Conservation (phyloP, 2,888 invertebrate genomes). For the Brenthis hecate region DNA sequence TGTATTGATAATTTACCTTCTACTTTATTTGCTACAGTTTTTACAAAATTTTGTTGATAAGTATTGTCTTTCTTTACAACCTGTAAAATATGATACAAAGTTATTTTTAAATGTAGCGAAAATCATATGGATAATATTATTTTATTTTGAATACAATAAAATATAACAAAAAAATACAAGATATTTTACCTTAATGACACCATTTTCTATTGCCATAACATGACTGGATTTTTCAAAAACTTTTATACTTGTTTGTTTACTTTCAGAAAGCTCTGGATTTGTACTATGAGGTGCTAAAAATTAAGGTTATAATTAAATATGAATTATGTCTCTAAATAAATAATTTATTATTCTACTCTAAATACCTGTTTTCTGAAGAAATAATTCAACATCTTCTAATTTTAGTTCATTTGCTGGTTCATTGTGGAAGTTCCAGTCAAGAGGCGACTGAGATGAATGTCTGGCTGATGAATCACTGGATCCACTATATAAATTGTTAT, state of each 20-base stretch:
- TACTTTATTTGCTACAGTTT: slow-evolving; percentile 2
- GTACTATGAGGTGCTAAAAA: slow-evolving; percentile 46
- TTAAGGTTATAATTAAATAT: not conserved
- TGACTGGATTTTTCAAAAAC: slow-evolving; percentile 58
- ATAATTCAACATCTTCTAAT: slow-evolving; percentile 72
- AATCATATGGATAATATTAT: not conserved
- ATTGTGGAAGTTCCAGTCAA: slow-evolving; percentile 66
- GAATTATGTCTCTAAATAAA: not conserved
- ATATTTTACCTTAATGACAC: slow-evolving; percentile 65
- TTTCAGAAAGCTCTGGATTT: slow-evolving; percentile 37
- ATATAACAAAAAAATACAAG: not conserved
- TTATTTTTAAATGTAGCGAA: too few relatives aligned
- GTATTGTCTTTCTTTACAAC: slow-evolving; percentile 37
- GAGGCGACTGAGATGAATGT: slow-evolving; percentile 66
- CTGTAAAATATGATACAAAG: slow-evolving; percentile 31
- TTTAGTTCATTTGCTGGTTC: slow-evolving; percentile 64
- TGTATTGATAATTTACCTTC: slow-evolving; percentile 25
- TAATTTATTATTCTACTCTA: not conserved
- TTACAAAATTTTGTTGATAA: slow-evolving; percentile 23
- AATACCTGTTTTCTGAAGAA: slow-evolving; percentile 68
- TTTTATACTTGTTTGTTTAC: slow-evolving; percentile 36
- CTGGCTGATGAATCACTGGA: slow-evolving; percentile 58
- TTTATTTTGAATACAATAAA: not conserved
- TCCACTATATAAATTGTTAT: slow-evolving; percentile 23
- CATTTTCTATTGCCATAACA: slow-evolving; percentile 76